Percentiles rank a stretch among this genome's conserved stretches.
These are phyloP conservation scores for Oreochromis aureus DNA, from an alignment of 2,113 vertebrate species.

Conservation along the genomic window DNA sequence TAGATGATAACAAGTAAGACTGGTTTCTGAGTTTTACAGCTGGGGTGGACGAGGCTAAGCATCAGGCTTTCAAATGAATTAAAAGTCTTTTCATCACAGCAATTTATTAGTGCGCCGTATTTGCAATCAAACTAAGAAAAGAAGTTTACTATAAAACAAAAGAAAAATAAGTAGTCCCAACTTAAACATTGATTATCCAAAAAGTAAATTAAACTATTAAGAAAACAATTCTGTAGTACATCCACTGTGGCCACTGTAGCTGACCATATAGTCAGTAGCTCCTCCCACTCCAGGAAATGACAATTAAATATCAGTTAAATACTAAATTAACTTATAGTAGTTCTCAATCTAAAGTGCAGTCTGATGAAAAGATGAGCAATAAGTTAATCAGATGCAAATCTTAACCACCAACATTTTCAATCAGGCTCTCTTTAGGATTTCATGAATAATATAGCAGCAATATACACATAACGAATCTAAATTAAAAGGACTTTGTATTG, in stretches of 20 bases:
- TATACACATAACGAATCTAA: background rate
- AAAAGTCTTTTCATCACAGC: background rate
- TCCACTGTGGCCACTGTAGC: background rate
- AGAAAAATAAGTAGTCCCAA: background rate
- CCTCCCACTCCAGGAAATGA: background rate
- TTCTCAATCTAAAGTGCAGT: background rate
- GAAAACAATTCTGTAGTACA: background rate
- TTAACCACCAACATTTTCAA: background rate
- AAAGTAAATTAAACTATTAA: background rate
- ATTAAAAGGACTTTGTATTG: background rate
- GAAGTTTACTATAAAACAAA: background rate
- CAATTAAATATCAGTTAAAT: background rate
- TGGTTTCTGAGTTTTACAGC: too few relatives aligned
- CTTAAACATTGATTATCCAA: background rate
- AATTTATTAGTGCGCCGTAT: background rate
- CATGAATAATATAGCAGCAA: background rate
- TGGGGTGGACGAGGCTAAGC: too few relatives aligned
- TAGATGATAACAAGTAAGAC: too few relatives aligned
- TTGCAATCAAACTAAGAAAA: background rate
- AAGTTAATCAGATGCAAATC: background rate
- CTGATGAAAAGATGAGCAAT: background rate
- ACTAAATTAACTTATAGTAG: background rate
- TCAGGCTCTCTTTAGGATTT: background rate
- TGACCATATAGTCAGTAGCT: background rate
- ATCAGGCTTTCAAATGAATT: too few relatives aligned